Conservation (phyloP, 2,797 vertebrate species). For the Carapus acus region DNA sequence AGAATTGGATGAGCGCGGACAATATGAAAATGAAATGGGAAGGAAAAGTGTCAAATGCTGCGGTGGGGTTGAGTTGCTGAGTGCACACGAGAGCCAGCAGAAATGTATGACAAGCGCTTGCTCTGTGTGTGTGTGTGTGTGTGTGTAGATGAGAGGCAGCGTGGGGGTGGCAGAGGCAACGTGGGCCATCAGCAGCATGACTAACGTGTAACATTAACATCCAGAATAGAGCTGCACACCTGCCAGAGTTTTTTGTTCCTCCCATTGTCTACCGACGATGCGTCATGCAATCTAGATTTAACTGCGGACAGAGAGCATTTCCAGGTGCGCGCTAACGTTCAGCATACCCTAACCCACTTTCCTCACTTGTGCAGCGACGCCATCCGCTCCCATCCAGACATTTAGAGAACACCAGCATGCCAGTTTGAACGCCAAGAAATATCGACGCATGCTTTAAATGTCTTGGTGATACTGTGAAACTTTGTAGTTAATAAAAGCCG, state of each 20-base stretch:
- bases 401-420: neutral
- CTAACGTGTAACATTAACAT: constrained; percentile 55
- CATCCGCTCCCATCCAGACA: neutral
- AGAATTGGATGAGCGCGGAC: constrained; percentile 32
- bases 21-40: constrained; percentile 45
- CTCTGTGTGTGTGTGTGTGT: constrained; percentile 8
- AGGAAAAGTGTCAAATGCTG: constrained; percentile 57
- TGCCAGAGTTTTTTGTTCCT: constrained; percentile 42
- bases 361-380: neutral
- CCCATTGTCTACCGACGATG: constrained; percentile 24
- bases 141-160: constrained; percentile 55
- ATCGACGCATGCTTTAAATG: neutral
- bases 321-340: neutral
- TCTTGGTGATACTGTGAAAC: too few relatives aligned
- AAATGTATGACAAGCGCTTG: constrained; percentile 51
- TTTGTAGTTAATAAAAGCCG: too few relatives aligned
- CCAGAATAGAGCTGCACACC: constrained; percentile 63
- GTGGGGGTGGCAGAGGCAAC: constrained; percentile 65
- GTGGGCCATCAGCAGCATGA: constrained; percentile 66
- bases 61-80: constrained; percentile 57
- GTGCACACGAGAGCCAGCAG: constrained; percentile 50
- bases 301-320: constrained; percentile 1
- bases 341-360: neutral
- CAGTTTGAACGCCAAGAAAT: neutral
- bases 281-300: constrained; percentile 18